Evolutionary conservation across 1,140 invertebrate genomes (phyloP), one percentile per base, ranked within the genome.

Genomic region (Anagrus nilaparvatae): DNA sequence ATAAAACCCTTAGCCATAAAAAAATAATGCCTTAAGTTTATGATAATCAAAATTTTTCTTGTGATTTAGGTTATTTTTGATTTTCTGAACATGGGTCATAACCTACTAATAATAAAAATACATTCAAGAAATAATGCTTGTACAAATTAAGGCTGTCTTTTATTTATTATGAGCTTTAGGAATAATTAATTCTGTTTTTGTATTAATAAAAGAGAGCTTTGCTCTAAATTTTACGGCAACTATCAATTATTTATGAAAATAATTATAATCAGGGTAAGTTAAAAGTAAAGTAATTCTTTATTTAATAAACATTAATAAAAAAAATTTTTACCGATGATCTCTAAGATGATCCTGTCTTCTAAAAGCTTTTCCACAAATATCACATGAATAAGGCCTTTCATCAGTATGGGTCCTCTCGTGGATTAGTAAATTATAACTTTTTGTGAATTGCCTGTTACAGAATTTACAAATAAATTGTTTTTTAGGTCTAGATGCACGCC

Each of bases 401-500:
- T 98, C 91, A 8, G 95, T 98, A 56, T 98, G 95, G 3, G 93
- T 97, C 45, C 94, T 70, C 59, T 97, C 93, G 72, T 97, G 94
- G 44, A 97, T 97, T 33, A 98, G 75, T 50, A 99, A 71, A 67
- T 99, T 99, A 71, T 98, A 98, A 9, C 87, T 92, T 66, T 98
- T 98, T 19, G 94, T 97, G 65, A 98, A 98, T 55, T 97, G 89
- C 8, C 95, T 76, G 58, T 90, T 85, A 64, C 95, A 98, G 68
- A 90, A 97, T 68, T 93, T 91, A 71, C 95, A 98, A 54, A 98
- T 96, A 63, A 96, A 97, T 60, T 97, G 88, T 58, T 96, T 95
- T 62, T 95, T 95, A 4, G 90, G 89, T 43, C 91, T 70, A 0
- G 86, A 83, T 0, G 87, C 82, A 23, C 87, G 67, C 2, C 81